Conservation (phyloP, 2,113 vertebrate species). For the Alligator sinensis region DNA sequence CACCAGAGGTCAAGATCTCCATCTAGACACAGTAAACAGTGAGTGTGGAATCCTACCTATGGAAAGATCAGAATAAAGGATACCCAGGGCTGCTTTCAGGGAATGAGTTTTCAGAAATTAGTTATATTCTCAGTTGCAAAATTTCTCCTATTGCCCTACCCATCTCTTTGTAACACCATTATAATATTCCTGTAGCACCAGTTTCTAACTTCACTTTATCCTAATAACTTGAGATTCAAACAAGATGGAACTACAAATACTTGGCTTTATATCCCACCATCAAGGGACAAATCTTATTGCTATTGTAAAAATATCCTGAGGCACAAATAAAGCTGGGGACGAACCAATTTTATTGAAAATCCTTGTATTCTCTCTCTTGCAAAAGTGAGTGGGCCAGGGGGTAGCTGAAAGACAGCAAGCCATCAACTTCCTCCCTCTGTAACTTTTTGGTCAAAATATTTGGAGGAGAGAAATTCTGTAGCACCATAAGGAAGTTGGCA, state of each 20-base stretch:
- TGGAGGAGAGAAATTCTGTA: too few species aligned
- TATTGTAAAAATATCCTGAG: not conserved
- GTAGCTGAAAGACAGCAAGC: too few species aligned
- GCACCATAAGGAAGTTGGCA: too few species aligned
- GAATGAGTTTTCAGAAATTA: not conserved
- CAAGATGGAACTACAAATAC: not conserved
- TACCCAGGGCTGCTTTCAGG: not conserved
- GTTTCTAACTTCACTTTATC: not conserved
- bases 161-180: accelerated
- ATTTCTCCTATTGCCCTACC: accelerated
- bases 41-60: constrained; percentile 39
- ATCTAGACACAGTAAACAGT: constrained; percentile 66
- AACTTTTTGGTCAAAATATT: too few species aligned
- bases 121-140: not conserved
- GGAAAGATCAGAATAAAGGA: accelerated
- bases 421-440: too few species aligned
- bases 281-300: not conserved
- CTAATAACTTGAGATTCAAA: not conserved
- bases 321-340: not conserved
- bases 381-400: not conserved
- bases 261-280: not conserved
- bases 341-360: not conserved
- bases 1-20: constrained; percentile 61
- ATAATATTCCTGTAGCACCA: accelerated
- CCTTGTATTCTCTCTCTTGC: not conserved